Percentiles rank a stretch among this genome's conserved stretches.
These are phyloP conservation scores for Linyphia triangularis DNA, from an alignment of 2,888 invertebrate species.

Conservation along the genomic window DNA sequence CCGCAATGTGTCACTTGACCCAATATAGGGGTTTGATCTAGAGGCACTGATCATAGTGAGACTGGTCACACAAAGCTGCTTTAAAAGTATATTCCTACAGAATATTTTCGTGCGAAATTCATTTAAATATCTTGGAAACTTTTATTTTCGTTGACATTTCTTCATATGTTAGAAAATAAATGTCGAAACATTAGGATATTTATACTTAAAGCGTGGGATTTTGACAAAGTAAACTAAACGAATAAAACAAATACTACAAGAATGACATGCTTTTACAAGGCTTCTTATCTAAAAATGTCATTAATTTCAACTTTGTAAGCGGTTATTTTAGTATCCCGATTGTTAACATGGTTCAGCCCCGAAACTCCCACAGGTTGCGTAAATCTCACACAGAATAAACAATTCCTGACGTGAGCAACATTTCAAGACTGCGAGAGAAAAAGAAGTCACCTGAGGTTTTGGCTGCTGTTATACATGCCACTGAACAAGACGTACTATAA, in stretches of 20 bases:
- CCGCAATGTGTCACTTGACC: no score
- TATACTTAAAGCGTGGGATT: background rate
- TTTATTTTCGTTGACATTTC: no score
- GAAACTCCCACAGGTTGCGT: constrained; percentile 11
- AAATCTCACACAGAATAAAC: constrained; percentile 27
- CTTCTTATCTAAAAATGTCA: background rate
- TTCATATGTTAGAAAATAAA: no score
- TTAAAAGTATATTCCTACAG: no score
- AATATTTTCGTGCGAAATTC: no score
- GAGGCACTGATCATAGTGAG: no score
- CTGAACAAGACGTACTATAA: constrained; percentile 56
- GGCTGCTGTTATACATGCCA: constrained; percentile 52
- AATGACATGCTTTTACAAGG: background rate
- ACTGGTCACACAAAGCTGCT: no score
- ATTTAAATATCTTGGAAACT: no score
- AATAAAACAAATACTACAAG: background rate
- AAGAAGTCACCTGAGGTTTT: constrained; percentile 60
- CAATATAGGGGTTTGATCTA: no score
- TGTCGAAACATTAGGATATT: no score
- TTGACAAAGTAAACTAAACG: background rate
- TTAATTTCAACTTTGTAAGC: background rate
- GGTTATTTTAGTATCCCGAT: background rate
- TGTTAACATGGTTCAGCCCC: constrained; percentile 21
- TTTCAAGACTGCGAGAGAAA: constrained; percentile 1
- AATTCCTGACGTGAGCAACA: constrained; percentile 39